Percentiles rank a stretch among this genome's conserved stretches.
Evolutionary conservation across 2,113 vertebrate species (phyloP).

Genomic region (Ptychochromis oligacanthus): DNA sequence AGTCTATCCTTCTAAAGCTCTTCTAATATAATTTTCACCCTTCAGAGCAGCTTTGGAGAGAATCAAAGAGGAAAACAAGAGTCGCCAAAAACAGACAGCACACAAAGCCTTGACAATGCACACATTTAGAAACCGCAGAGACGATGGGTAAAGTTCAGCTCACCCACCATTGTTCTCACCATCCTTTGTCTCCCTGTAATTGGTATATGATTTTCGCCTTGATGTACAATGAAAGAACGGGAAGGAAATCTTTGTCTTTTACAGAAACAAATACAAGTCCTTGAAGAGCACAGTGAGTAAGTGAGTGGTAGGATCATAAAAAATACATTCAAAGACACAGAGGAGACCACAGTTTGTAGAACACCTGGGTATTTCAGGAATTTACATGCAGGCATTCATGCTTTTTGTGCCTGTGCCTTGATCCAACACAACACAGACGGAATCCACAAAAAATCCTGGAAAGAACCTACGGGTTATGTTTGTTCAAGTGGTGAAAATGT

Average conservation of each 20-base stretch:
- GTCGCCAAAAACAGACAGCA: not conserved
- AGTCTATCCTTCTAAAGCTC: not conserved
- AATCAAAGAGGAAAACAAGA: constrained; percentile 5
- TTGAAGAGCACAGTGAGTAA: constrained; percentile 36
- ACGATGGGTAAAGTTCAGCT: constrained; percentile 19
- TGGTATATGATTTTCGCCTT: constrained; percentile 48
- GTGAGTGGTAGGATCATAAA: constrained; percentile 45
- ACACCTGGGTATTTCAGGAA: constrained; percentile 34
- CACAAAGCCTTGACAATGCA: not conserved
- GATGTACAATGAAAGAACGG: constrained; percentile 33
- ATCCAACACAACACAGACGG: constrained; percentile 31
- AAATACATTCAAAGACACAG: constrained; percentile 50
- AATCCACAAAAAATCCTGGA: constrained; percentile 37
- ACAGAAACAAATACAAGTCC: constrained; percentile 44
- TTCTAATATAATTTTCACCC: not conserved
- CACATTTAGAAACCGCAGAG: constrained; percentile 1
- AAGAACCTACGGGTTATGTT: constrained; percentile 35
- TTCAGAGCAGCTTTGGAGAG: not conserved
- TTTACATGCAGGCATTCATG: constrained; percentile 36
- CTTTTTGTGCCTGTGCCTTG: constrained; percentile 25
- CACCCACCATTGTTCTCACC: not conserved
- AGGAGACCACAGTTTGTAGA: constrained; percentile 22
- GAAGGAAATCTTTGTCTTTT: constrained; percentile 32
- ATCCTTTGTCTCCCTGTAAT: constrained; percentile 46
- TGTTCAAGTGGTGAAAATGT: constrained; percentile 50